Base-by-base conservation (phyloP, 2,888 invertebrate species). In the Alloscopus bannaensis region DNA sequence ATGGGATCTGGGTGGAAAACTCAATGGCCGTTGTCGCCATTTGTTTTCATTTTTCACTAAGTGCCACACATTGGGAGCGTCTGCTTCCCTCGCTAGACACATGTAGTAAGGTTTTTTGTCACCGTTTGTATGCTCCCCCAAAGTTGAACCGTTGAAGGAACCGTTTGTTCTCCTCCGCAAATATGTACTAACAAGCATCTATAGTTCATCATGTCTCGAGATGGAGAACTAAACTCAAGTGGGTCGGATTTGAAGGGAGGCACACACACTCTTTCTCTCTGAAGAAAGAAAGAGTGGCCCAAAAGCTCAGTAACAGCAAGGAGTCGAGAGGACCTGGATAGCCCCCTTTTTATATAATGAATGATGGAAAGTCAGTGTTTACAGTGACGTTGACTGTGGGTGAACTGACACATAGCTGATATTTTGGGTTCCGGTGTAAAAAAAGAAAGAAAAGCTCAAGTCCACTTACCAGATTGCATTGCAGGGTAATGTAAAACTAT, bases 401-500 rank as follows among this genome's bases (percentile, higher is more conserved):
- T n/a, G n/a, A n/a, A n/a, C n/a, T n/a, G n/a, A n/a, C n/a, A n/a
- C n/a, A n/a, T n/a, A n/a, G n/a, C n/a, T n/a, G n/a, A n/a, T n/a
- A n/a, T n/a, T n/a, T n/a, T n/a, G n/a, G n/a, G n/a, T n/a, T n/a
- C n/a, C n/a, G n/a, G n/a, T n/a, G n/a, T n/a, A n/a, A n/a, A n/a
- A n/a, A n/a, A n/a, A n/a, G n/a, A n/a, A 76, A 76, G 62, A 68
- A 55, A 71, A 57, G 59, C 71, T 80, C 72, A 71, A 68, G 75
- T 65, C 72, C 81, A 83, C 85, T 86, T 85, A 86, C 86, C 86
- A 83, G 83, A 84, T 84, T 85, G 85, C 85, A 86, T 85, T 29
- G 82, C 94, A 16, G 94, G 93, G 88, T 94, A 94, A 79, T 92
- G 90, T 89, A 95, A 93, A 66, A 93, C 92, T 86, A 95, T 92